phyloP scores from a whole-genome alignment of 2,113 vertebrate species.

The Ovis canadensis region DNA sequence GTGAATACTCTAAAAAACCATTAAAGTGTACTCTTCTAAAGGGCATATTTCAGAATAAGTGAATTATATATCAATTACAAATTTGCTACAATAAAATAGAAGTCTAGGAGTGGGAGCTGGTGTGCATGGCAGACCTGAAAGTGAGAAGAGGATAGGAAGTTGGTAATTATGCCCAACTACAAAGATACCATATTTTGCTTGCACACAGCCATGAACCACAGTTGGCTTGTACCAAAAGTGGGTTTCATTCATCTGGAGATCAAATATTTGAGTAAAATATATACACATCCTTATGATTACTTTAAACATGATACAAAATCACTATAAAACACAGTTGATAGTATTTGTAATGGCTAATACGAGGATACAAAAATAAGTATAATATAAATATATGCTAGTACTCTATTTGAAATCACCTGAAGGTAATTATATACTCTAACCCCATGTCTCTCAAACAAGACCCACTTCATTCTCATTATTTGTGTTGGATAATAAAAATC shows the following conservation, averaged over 20 bases:
- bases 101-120: background rate
- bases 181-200: background rate
- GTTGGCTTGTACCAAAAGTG: background rate
- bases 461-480: conserved; percentile 66
- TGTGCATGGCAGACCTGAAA: background rate
- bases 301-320: background rate
- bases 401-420: background rate
- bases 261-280: background rate
- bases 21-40: background rate
- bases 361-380: conserved; percentile 1
- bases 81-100: background rate
- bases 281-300: background rate
- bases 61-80: background rate
- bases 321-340: background rate
- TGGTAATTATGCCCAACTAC: background rate
- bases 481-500: conserved; percentile 67
- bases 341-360: background rate
- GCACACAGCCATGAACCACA: background rate
- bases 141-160: background rate
- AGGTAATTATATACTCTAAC: conserved; percentile 50
- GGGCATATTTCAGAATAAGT: background rate
- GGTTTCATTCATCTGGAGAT: background rate
- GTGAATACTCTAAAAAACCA: background rate
- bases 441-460: conserved; percentile 53
- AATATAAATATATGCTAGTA: conserved; percentile 53